Percentiles rank a stretch among this genome's conserved stretches.
These are phyloP conservation scores for Micrastur ruficollis DNA, from an alignment of 2,797 vertebrate genomes.

Conservation along the genomic window DNA sequence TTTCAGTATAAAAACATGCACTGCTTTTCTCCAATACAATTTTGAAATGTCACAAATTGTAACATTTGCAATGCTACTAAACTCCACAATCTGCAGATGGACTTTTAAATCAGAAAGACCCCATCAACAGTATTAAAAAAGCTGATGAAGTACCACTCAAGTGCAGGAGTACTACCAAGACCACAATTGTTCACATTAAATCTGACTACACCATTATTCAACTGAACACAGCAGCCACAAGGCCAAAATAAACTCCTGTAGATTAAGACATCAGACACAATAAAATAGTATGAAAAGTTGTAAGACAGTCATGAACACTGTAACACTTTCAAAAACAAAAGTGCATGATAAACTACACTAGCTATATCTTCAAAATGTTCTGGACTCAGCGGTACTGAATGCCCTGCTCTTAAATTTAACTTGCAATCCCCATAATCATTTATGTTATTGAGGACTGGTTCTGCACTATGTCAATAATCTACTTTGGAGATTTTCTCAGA, in stretches of 20 bases:
- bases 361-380: background rate
- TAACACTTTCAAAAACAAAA: background rate
- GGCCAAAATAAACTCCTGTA: background rate
- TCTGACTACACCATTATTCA: background rate
- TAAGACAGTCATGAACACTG: background rate
- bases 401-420: background rate
- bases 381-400: background rate
- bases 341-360: background rate
- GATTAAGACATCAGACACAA: background rate
- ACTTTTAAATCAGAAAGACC: background rate
- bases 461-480: background rate
- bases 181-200: background rate
- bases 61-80: background rate
- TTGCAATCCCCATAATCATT: background rate
- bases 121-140: background rate
- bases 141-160: background rate
- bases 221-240: accelerated
- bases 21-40: background rate
- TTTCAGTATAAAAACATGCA: background rate
- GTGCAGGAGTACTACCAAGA: background rate
- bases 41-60: background rate
- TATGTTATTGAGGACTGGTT: background rate
- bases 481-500: background rate
- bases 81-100: background rate
- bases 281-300: background rate